Evolutionary conservation across 2,113 vertebrate genomes (phyloP), one percentile per base, ranked within the genome.

Genomic region (Catharus fuscescens): DNA sequence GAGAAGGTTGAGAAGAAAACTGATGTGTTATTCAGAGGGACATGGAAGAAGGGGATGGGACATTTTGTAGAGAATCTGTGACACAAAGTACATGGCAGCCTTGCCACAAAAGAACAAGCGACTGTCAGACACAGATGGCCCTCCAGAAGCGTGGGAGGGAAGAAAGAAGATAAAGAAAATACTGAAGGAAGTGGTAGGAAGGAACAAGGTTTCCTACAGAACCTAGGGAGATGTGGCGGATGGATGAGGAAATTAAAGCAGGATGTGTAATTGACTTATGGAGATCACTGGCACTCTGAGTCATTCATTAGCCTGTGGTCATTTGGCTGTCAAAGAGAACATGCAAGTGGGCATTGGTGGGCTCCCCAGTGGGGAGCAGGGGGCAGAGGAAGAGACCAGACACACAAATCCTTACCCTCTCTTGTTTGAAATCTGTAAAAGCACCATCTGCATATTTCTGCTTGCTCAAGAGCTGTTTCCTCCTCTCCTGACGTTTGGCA

Each of bases 391-490:
- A 62, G 38, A 78, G 38, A 95, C 86, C 24, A 94, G 72, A 96
- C 82, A 94, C 45, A 91, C 67, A 96, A 91, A 97, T 95, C 93
- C 98, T 98, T 98, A 99, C 99, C 99, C 98, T 99, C 96, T 99
- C 99, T 89, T 98, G 97, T 97, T 99, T 99, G 96, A 94, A 97
- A 96, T 99, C 99, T 74, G 97, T 83, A 93, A 98, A 97, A 94
- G 98, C 98, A 96, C 97, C 86, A 90, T 98, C 98, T 97, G 97
- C 96, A 74, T 98, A 96, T 97, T 98, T 99, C 96, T 99, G 98
- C 97, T 98, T 99, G 98, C 97, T 99, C 95, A 99, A 97, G 96
- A 99, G 98, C 98, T 99, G 99, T 90, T 98, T 99, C 97, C 98
- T 98, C 88, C 98, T 98, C 95, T 99, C 99, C 91, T 98, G 98